Evolutionary conservation across 2,888 invertebrate genomes (phyloP).

Genomic region (Apodemia mormo): DNA sequence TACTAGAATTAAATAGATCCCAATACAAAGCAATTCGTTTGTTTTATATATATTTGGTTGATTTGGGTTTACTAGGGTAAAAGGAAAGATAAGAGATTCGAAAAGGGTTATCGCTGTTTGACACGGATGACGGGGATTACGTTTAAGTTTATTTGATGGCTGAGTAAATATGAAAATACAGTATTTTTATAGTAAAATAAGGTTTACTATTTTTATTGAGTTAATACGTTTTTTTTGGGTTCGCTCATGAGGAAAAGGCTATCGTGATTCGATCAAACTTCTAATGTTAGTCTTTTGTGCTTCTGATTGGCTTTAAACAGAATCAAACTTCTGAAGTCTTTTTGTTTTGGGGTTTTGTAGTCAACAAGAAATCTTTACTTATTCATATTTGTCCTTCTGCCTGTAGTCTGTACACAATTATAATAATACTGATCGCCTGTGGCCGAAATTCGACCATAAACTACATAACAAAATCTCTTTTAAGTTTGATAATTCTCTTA

Average conservation of each 20-base stretch:
- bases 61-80: constrained; percentile 33
- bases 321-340: not conserved
- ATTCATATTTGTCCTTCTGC: no score
- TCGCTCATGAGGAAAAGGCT: not conserved
- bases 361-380: no score
- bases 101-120: constrained; percentile 33
- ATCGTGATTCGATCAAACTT: not conserved
- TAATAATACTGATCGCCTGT: no score
- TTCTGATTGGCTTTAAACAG: not conserved
- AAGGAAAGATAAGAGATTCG: constrained; percentile 31
- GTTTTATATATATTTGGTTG: constrained; percentile 33
- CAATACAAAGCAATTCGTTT: constrained; percentile 27
- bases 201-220: constrained; percentile 5
- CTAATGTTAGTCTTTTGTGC: not conserved
- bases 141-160: constrained; percentile 32
- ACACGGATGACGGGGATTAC: constrained; percentile 32
- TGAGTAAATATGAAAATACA: constrained; percentile 28
- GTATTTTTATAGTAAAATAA: constrained; percentile 18
- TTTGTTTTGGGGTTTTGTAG: no score
- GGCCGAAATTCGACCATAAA: no score
- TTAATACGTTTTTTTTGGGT: constrained; percentile 1
- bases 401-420: no score
- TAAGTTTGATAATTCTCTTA: no score
- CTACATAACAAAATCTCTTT: no score
- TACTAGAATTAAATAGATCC: not conserved